Evolutionary conservation across 2,888 invertebrate species (phyloP).

Genomic region (Pseudococcus viburni): DNA sequence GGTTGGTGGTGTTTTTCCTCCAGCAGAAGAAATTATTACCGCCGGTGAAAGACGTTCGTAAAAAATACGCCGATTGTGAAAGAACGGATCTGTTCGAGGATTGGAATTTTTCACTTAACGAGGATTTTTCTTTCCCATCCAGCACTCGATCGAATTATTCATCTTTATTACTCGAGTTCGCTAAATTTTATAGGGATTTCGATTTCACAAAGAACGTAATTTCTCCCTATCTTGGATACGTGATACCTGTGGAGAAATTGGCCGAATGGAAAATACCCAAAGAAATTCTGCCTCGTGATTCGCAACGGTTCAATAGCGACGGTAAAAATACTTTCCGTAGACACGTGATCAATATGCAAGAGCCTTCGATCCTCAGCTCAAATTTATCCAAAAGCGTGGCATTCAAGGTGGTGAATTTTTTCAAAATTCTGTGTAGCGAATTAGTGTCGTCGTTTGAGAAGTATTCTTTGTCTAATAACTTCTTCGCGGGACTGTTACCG

Average conservation of each 20-base stretch:
- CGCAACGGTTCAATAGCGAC: not conserved
- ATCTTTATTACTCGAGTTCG: not conserved
- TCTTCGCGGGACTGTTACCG: not conserved
- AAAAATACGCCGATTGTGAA: not conserved
- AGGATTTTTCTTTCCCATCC: not conserved
- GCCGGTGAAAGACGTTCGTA: conserved; percentile 4
- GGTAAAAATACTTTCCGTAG: not conserved
- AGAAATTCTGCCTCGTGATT: not conserved
- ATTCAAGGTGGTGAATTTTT: not conserved
- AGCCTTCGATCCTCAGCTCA: not conserved
- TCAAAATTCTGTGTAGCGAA: not conserved
- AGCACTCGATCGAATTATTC: not conserved
- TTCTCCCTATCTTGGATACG: conserved; percentile 23
- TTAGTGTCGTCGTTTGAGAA: not conserved
- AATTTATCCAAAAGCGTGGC: not conserved
- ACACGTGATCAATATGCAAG: not conserved
- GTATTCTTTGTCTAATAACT: not conserved
- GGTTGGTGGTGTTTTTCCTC: conserved; percentile 58
- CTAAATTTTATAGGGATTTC: conserved; percentile 33
- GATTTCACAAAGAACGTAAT: not conserved
- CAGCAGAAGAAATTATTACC: conserved; percentile 47
- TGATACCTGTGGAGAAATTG: not conserved
- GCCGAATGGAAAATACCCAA: not conserved
- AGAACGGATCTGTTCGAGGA: no score
- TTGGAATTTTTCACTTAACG: conserved; percentile 20